Evolutionary conservation across 1,140 invertebrate species (phyloP).

Genomic region (Pararge aegeria): DNA sequence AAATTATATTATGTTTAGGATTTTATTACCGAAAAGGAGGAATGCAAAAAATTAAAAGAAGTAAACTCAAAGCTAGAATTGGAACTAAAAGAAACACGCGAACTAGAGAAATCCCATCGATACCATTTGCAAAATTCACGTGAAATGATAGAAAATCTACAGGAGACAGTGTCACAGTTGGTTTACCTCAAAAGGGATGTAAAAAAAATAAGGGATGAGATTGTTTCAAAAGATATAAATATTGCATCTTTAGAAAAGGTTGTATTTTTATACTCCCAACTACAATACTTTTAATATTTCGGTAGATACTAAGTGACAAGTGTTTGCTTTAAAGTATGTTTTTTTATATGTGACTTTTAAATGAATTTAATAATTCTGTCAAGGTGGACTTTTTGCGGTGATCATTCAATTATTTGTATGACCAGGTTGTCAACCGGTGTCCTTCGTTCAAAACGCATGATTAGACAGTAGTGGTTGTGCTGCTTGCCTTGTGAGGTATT

Average conservation of each 20-base stretch:
- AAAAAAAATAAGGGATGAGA: conserved; percentile 65
- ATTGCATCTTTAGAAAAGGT: conserved; percentile 57
- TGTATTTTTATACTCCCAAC: not conserved
- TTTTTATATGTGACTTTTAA: no score
- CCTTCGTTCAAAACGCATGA: no score
- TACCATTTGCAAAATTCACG: conserved; percentile 59
- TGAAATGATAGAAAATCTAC: conserved; percentile 72
- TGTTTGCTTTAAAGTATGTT: no score
- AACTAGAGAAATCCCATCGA: conserved; percentile 65
- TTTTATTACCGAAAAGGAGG: conserved; percentile 51
- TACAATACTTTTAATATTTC: conserved; percentile 15
- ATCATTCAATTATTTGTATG: no score
- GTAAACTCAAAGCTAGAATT: conserved; percentile 55
- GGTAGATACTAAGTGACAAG: no score
- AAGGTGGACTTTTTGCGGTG: no score
- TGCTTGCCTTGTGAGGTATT: no score
- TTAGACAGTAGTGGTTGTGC: no score
- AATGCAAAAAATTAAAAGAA: conserved; percentile 53
- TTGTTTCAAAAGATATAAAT: conserved; percentile 46
- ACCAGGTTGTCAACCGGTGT: no score
- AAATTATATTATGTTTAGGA: conserved; percentile 40
- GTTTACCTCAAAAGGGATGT: conserved; percentile 69
- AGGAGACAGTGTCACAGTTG: conserved; percentile 69
- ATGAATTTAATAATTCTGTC: no score
- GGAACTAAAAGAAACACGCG: conserved; percentile 57